These are phyloP conservation scores for Thereuonema tuberculata DNA, from an alignment of 1,140 invertebrate species.

Conservation along the genomic window DNA sequence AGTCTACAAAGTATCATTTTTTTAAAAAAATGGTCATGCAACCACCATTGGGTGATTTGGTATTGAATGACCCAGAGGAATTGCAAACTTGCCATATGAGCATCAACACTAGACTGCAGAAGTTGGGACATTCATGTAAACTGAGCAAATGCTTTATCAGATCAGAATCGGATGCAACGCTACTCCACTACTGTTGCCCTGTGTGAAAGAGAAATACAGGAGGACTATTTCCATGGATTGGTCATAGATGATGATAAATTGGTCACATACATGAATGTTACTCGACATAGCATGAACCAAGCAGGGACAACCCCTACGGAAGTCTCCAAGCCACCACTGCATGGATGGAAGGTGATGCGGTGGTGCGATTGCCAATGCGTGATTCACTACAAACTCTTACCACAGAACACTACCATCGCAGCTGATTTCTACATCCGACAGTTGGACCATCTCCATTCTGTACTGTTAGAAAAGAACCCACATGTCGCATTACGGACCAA, in stretches of 20 bases:
- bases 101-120: too few relatives aligned
- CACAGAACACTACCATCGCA: neutral
- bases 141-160: too few relatives aligned
- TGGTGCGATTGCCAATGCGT: neutral
- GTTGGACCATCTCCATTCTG: neutral
- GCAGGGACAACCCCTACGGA: neutral
- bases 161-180: too few relatives aligned
- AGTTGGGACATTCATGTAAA: too few relatives aligned
- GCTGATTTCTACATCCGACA: neutral
- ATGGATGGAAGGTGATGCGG: neutral
- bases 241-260: neutral
- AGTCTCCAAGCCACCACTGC: neutral
- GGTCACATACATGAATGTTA: neutral
- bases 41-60: too few relatives aligned
- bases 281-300: neutral
- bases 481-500: neutral
- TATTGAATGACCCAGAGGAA: too few relatives aligned
- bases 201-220: constrained; percentile 15
- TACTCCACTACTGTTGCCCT: constrained; percentile 10
- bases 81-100: too few relatives aligned
- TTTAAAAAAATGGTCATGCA: too few relatives aligned
- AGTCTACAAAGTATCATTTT: too few relatives aligned
- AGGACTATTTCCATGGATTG: neutral
- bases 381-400: neutral
- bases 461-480: neutral